Conservation (phyloP, 2,113 vertebrate species). For the Oryzias melastigma region DNA sequence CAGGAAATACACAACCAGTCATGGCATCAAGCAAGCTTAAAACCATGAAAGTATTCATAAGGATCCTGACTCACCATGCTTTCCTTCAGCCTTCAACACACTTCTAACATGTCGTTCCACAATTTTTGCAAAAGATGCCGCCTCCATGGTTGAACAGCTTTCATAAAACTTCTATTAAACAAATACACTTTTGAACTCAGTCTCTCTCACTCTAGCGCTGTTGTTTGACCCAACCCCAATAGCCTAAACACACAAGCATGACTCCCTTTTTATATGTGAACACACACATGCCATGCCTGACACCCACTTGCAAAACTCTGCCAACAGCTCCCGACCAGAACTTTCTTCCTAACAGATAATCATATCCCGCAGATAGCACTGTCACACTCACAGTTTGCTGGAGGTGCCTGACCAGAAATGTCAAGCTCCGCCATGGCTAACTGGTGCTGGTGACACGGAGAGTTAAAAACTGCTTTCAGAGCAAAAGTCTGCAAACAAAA, state of each 20-base stretch:
- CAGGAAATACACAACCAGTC: no score
- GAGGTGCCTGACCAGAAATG: slow-evolving; percentile 47
- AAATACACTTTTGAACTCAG: background rate
- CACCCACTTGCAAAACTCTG: slow-evolving; percentile 37
- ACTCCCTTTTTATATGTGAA: slow-evolving; percentile 16
- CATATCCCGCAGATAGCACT: slow-evolving; percentile 46
- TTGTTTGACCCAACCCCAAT: slow-evolving; percentile 43
- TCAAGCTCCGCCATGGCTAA: slow-evolving; percentile 45
- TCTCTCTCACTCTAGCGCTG: slow-evolving; percentile 4
- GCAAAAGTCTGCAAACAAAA: slow-evolving; percentile 3
- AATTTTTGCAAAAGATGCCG: slow-evolving; percentile 51
- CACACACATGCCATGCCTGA: slow-evolving; percentile 23
- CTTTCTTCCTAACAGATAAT: slow-evolving; percentile 41
- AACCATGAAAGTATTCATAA: no score
- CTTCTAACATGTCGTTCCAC: slow-evolving; percentile 61
- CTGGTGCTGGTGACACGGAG: slow-evolving; percentile 38
- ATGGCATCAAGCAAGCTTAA: no score
- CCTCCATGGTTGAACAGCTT: slow-evolving; percentile 36
- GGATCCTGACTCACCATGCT: slow-evolving; percentile 55
- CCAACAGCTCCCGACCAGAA: slow-evolving; percentile 32
- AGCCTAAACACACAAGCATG: slow-evolving; percentile 33
- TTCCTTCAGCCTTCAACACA: slow-evolving; percentile 42
- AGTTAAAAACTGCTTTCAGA: background rate
- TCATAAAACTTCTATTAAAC: background rate
- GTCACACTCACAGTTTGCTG: slow-evolving; percentile 45